Evolutionary conservation across 2,113 vertebrate genomes (phyloP), one percentile per base, ranked within the genome.

Genomic region (Microtus ochrogaster): DNA sequence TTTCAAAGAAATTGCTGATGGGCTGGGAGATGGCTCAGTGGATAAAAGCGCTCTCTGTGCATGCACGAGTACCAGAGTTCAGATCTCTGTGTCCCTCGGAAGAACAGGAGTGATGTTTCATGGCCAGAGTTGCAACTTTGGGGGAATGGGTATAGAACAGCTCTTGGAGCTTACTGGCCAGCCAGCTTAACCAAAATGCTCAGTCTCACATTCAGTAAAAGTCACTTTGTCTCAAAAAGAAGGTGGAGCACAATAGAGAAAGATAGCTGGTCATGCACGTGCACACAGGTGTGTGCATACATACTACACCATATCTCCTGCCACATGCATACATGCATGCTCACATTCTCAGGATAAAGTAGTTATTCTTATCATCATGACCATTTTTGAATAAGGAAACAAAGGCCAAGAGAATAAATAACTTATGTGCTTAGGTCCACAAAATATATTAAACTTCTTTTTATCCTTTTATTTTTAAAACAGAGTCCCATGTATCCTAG

Each of bases 401-500:
- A 49, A 89, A 94, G 47, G 12, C 21, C 89, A 52, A 79, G 77
- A 91, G 79, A 93, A 91, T 55, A 96, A 94, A 76, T 76, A 76
- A 44, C 41, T 76, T 28, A 24, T 10, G 24, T 44, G 24, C 39
- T 76, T 84, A 84, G 14, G 39, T 33, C 24, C 16, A 95, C 21
- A 47, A 19, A 55, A 52, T 39, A 6, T 52, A 79, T 88, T 76
- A 82, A 77, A n/a, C 8, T 72, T 72, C 17, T 9, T 72, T n/a
- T 72, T 17, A 9, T 72, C 30, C 16, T 78, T 78, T 49, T 33
- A 24, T 79, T 52, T 52, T 30, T 36, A 33, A 33, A 52, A 52
- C 49, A 79, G 72, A 73, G 41, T 77, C 41, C 28, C 12, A 17
- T 77, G 41, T 49, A 30, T 30, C 41, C 77, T 55, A 55, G 30